Evolutionary conservation across 2,888 invertebrate genomes (phyloP).

Genomic region (Plagiodera versicolora): DNA sequence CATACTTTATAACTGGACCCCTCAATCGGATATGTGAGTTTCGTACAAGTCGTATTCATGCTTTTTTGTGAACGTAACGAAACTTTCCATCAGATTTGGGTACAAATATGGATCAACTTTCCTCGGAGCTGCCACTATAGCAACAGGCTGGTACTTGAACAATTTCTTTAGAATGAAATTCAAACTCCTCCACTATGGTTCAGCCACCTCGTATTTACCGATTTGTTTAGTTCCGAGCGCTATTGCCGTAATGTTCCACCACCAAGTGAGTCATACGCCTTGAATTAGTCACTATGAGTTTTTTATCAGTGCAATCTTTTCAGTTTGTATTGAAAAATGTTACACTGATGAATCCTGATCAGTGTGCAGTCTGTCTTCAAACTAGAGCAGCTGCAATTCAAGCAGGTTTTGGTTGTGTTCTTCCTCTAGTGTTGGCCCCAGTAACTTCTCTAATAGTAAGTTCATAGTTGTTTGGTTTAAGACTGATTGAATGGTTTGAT

Average conservation of each 20-base stretch:
- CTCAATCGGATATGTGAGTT: slow-evolving; percentile 63
- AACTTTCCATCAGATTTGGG: slow-evolving; percentile 56
- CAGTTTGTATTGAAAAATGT: slow-evolving; percentile 62
- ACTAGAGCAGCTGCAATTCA: slow-evolving; percentile 62
- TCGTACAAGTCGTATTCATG: background rate
- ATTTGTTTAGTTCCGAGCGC: slow-evolving; percentile 63
- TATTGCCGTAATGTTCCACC: slow-evolving; percentile 55
- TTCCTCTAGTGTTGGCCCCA: slow-evolving; percentile 66
- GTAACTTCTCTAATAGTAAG: slow-evolving; percentile 63
- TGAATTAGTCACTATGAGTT: background rate
- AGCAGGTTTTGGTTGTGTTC: slow-evolving; percentile 57
- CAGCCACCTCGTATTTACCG: slow-evolving; percentile 63
- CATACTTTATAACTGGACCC: slow-evolving; percentile 63
- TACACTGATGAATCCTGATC: slow-evolving; percentile 57
- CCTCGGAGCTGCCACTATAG: slow-evolving; percentile 58
- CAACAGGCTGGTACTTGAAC: slow-evolving; percentile 65
- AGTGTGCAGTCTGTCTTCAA: slow-evolving; percentile 69
- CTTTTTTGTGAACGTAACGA: background rate
- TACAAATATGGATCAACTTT: slow-evolving; percentile 58
- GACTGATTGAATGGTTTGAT: slow-evolving; percentile 25
- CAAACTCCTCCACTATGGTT: slow-evolving; percentile 62
- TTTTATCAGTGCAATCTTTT: slow-evolving; percentile 42
- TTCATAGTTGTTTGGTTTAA: slow-evolving; percentile 17
- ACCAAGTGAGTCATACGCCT: slow-evolving; percentile 26
- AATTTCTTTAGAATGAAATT: slow-evolving; percentile 64